Base-by-base conservation (phyloP, 2,113 vertebrate genomes). In the Acanthisitta chloris region DNA sequence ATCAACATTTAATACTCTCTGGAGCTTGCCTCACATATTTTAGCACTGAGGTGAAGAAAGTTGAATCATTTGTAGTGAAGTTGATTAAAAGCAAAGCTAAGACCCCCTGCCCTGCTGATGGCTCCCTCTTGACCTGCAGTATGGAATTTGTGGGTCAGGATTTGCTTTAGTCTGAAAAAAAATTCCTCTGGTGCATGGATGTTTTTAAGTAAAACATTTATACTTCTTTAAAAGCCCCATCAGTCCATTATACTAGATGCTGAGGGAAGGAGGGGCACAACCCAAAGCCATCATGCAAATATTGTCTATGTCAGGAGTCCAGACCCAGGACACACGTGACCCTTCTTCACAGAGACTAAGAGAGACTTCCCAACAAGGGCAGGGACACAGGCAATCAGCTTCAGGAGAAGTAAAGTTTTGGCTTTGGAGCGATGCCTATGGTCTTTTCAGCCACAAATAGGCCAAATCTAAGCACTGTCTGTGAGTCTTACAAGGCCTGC, bases 101-200 rank as follows among this genome's bases (percentile, higher is more conserved):
- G 48, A 19, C 8, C 17, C 6, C 36, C 18, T 83, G 28, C 9
- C 12, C 19, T 51, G 16, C 26, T 74, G 38, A 46, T 69, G 14
- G 25, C 55, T 79, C 19, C 24, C 34, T 70, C 46, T 90, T 43
- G 14, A 80, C 18, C 21, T 76, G 26, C 7, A 9, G 43, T 43
- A 26, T 34, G 42, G 33, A 92, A 61, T 89, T 90, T 49, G 80
- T 5, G 8, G 48, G 19, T 38, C 64, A 88, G 74, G 23, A 54
- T 80, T 91, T 92, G 42, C 21, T 40, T 66, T 58, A 34, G 16
- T 72, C 34, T 81, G 59, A 70, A 96, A 87, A 67, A 76, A 40
- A 25, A 28, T 21, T 3, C n/a, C 12, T 10, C 26, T 26, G 36
- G 43, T 43, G 11, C 61, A 57, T 18, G 31, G 14, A 9, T 66